A percentile compares a stretch with the other conserved stretches of the same genome.
Evolutionary conservation across 1,140 invertebrate genomes (phyloP).

Genomic region (Dreissena polymorpha): DNA sequence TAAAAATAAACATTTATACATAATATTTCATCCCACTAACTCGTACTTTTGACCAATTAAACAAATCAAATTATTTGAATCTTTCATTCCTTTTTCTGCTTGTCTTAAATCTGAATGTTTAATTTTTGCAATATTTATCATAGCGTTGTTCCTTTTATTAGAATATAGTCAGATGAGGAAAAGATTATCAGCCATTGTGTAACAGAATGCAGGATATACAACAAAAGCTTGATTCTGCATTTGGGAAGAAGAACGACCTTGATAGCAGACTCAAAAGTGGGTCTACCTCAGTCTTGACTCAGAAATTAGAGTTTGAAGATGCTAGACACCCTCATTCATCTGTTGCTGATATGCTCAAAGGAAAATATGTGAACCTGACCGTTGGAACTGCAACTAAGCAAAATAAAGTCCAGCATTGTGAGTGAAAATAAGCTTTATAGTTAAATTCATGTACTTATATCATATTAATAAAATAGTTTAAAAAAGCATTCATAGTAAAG

Average conservation of each 20-base stretch:
- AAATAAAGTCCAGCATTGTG: slow-evolving; percentile 34
- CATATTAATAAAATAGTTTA: background rate
- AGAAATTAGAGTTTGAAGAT: slow-evolving; percentile 38
- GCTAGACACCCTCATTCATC: slow-evolving; percentile 37
- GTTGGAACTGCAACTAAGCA: background rate
- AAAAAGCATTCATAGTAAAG: background rate
- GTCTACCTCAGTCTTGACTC: slow-evolving; percentile 29
- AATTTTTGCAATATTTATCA: too few relatives aligned
- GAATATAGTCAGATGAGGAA: too few relatives aligned
- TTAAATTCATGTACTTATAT: background rate
- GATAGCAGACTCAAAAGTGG: slow-evolving; percentile 25
- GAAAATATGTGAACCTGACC: slow-evolving; percentile 52
- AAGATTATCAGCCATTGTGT: too few relatives aligned
- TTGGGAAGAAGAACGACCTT: slow-evolving; percentile 33
- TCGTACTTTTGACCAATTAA: too few relatives aligned
- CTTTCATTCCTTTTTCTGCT: too few relatives aligned
- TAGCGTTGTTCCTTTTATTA: too few relatives aligned
- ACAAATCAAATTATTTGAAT: too few relatives aligned
- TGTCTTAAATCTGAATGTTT: too few relatives aligned
- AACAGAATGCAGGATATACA: slow-evolving; percentile 44
- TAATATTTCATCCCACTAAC: too few relatives aligned
- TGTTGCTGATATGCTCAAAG: slow-evolving; percentile 40
- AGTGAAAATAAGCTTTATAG: background rate
- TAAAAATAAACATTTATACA: too few relatives aligned
- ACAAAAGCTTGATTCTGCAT: slow-evolving; percentile 34